Base-by-base conservation (phyloP, 2,113 vertebrate genomes). In the Esox niger region DNA sequence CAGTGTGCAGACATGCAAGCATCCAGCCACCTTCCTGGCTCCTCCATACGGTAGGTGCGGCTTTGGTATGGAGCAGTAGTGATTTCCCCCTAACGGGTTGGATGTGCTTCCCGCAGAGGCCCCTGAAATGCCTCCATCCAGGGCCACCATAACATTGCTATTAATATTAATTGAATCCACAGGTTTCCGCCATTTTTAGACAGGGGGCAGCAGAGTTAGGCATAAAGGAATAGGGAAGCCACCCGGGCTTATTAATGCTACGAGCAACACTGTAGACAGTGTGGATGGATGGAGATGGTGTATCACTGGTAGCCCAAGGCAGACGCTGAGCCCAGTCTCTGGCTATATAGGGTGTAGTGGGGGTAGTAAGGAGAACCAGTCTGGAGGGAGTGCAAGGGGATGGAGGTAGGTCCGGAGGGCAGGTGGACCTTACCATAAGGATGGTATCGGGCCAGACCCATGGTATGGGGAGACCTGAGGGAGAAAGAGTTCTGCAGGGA, bases 371-470 rank as follows among this genome's bases (percentile, higher is more conserved):
- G 95, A 86, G 94, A 92, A 1, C 94, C 84, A 23, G 94, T 90
- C 68, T 85, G 87, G 79, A 95, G 92, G 61, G 95, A 95, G 77
- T 93, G 94, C 88, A 98, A 88, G 1, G 95, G 93, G 75, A 98
- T 88, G n/a, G 94, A 89, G 2, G 92, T 93, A 4, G 94, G 86
- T 63, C 85, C 92, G 1, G 93, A 84, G 62, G 95, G 90, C 79
- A 98, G 91, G 62, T 95, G 95, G 89, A 94, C 94, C 85, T 98
- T 98, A 88, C 94, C 93, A 57, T 98, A 98, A 0, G 96, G 96
- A 68, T 98, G 96, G 82, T 98, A 98, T 87, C 96, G 94, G 87
- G 91, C 93, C 59, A 98, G 89, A 78, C 95, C 94, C 90, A 98
- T 90, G 89, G 93, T 93, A 74, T 93, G 96, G 47, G 96, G 96